A percentile compares a stretch with the other conserved stretches of the same genome.
Conservation (phyloP, 1,140 invertebrate species). For the Dolichoris vasculosae region DNA sequence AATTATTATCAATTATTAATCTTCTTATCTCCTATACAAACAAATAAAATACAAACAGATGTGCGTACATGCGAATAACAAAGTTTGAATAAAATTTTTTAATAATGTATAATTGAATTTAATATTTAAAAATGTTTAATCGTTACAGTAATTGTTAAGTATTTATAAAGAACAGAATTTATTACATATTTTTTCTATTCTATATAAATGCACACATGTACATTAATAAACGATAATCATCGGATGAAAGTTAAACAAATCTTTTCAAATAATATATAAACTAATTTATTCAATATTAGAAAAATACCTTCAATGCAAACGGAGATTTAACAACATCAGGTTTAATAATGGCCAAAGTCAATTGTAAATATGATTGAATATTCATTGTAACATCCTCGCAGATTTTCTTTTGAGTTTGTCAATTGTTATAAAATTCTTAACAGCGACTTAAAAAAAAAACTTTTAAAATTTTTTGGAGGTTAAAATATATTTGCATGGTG, state of each 20-base stretch:
- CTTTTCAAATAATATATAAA: neutral
- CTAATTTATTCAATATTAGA: constrained; percentile 44
- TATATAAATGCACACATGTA: neutral
- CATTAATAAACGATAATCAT: neutral
- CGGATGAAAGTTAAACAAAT: neutral
- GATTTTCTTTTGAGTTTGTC: neutral
- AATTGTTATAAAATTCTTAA: neutral
- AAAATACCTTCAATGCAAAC: constrained; percentile 76
- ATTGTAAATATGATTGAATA: constrained; percentile 66
- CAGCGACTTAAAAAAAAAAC: constrained; percentile 3
- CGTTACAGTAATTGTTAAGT: too few relatives aligned
- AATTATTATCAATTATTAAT: constrained; percentile 82
- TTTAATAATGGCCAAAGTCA: constrained; percentile 85
- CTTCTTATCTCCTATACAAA: constrained; percentile 78
- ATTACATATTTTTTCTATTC: neutral
- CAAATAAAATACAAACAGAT: constrained; percentile 49
- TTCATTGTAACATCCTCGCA: constrained; percentile 56
- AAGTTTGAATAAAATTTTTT: neutral
- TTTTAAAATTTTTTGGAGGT: constrained; percentile 21
- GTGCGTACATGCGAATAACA: too few relatives aligned
- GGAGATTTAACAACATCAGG: constrained; percentile 84
- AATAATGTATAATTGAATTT: neutral
- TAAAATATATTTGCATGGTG: neutral
- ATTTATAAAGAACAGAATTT: too few relatives aligned
- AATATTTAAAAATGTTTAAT: neutral